Percentiles rank a stretch among this genome's conserved stretches.
Conservation (phyloP, 2,888 invertebrate species). For the Xanthorhoe spadicearia region DNA sequence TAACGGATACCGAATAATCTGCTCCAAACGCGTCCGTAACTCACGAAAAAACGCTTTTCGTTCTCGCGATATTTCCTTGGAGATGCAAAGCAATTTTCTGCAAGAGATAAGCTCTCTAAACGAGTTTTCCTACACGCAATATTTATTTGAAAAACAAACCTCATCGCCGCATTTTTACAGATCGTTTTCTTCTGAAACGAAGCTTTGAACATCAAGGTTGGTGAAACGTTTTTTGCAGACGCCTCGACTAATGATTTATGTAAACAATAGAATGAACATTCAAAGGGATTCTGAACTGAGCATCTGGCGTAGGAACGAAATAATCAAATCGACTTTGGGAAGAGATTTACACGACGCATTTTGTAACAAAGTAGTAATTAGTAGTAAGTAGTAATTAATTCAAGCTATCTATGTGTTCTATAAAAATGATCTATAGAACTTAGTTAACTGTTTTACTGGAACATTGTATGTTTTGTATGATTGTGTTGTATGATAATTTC, state of each 20-base stretch:
- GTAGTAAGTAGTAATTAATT: no score
- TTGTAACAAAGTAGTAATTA: constrained; percentile 13
- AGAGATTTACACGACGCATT: constrained; percentile 16
- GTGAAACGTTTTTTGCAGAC: constrained; percentile 43
- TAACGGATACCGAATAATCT: constrained; percentile 46
- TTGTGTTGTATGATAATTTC: no score
- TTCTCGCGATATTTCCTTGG: constrained; percentile 76
- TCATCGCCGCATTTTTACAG: constrained; percentile 48
- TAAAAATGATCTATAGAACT: no score
- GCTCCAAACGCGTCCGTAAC: constrained; percentile 62
- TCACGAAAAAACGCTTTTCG: constrained; percentile 70
- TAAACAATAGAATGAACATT: constrained; percentile 47
- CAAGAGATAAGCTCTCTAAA: constrained; percentile 75
- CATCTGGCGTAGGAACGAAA: constrained; percentile 62
- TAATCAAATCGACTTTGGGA: constrained; percentile 51
- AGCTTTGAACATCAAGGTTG: constrained; percentile 39
- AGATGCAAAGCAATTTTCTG: constrained; percentile 82
- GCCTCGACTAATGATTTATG: constrained; percentile 47
- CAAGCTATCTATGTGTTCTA: neutral
- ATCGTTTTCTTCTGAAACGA: constrained; percentile 42
- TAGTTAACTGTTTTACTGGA: no score
- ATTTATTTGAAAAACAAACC: constrained; percentile 60
- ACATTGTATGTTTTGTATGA: no score
- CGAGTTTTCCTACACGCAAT: constrained; percentile 67
- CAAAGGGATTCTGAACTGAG: constrained; percentile 53